phyloP scores from a whole-genome alignment of 2,888 invertebrate species.

The Aromia moschata region DNA sequence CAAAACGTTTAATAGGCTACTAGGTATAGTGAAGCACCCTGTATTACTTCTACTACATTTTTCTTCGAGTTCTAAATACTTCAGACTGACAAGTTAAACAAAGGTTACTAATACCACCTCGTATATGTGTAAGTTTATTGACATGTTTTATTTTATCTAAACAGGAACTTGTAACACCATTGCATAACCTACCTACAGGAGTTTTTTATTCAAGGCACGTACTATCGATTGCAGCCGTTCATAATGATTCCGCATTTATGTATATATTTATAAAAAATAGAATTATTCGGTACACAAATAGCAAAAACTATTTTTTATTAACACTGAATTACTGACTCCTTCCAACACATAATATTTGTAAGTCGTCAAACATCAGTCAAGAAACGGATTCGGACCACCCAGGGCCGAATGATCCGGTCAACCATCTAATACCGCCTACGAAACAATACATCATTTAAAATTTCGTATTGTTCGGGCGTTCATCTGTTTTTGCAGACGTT shows the following conservation, averaged over 20 bases:
- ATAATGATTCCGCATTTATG: background rate
- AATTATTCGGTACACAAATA: no score
- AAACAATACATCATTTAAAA: constrained; percentile 49
- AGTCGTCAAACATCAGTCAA: constrained; percentile 42
- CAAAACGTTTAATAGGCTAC: no score
- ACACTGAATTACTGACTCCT: background rate
- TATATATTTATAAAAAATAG: no score
- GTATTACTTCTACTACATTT: no score
- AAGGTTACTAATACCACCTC: no score
- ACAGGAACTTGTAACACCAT: background rate
- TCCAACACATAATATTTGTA: constrained; percentile 23
- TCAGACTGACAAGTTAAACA: no score
- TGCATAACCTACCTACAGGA: background rate
- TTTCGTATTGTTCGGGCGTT: constrained; percentile 42
- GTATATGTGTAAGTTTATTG: no score
- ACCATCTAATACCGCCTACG: constrained; percentile 32
- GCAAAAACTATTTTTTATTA: no score
- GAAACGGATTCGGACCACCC: constrained; percentile 36
- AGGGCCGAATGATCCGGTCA: constrained; percentile 32
- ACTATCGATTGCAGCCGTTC: background rate
- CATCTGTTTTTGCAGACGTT: no score
- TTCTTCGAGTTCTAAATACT: no score
- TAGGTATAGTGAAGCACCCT: no score
- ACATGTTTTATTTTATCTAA: constrained; percentile 6
- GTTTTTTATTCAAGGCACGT: background rate